A percentile compares a stretch with the other conserved stretches of the same genome.
Evolutionary conservation across 2,797 vertebrate species (phyloP).

Genomic region (Pipistrellus pipistrellus): DNA sequence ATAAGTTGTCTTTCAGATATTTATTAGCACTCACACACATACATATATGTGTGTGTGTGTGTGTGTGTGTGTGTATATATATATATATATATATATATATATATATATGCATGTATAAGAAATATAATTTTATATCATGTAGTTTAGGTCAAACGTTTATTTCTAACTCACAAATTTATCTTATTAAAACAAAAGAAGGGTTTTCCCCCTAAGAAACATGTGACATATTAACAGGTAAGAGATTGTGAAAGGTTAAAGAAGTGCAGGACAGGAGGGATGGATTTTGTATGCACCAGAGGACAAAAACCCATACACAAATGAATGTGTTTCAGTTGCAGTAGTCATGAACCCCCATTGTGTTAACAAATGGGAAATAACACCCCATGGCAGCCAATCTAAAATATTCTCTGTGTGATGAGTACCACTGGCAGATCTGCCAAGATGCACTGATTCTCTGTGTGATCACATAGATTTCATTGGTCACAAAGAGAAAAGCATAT

Average conservation of each 20-base stretch:
- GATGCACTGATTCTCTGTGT: constrained; percentile 23
- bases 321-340: constrained; percentile 82
- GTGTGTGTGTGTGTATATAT: too few species aligned
- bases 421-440: constrained; percentile 82
- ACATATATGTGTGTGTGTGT: too few species aligned
- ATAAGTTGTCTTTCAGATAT: constrained; percentile 10
- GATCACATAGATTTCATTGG: constrained; percentile 78
- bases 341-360: constrained; percentile 81
- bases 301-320: constrained; percentile 83
- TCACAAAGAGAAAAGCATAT: constrained; percentile 77
- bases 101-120: background rate
- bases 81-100: background rate
- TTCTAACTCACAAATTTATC: constrained; percentile 16
- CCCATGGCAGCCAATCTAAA: constrained; percentile 84
- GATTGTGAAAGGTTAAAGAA: background rate
- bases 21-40: background rate
- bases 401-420: constrained; percentile 82
- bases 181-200: constrained; percentile 16
- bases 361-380: constrained; percentile 88
- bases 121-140: constrained; percentile 21
- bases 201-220: background rate
- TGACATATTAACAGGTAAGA: constrained; percentile 64
- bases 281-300: constrained; percentile 72
- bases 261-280: constrained; percentile 59
- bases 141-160: constrained; percentile 39